These are phyloP conservation scores for Rhysida immarginata DNA, from an alignment of 1,140 invertebrate species.

Conservation along the genomic window DNA sequence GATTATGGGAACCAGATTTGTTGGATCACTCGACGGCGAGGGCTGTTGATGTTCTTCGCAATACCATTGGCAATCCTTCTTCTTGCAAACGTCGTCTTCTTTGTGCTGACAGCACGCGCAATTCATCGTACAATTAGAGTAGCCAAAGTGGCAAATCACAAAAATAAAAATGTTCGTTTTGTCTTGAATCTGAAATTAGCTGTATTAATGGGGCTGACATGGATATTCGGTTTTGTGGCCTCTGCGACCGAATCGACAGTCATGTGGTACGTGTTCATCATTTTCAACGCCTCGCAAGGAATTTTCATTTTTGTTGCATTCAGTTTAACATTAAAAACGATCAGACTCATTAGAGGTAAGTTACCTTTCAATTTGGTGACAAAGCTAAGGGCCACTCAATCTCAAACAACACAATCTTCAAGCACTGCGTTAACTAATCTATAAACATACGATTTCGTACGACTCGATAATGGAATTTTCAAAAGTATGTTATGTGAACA, in stretches of 20 bases:
- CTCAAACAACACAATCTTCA: too few species aligned
- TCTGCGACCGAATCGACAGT: too few species aligned
- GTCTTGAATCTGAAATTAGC: constrained; percentile 35
- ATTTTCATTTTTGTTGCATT: constrained; percentile 43
- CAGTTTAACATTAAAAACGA: constrained; percentile 28
- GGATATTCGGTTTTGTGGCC: too few species aligned
- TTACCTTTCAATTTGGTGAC: background rate
- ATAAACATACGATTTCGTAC: too few species aligned
- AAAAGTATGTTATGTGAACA: too few species aligned
- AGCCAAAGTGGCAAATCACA: constrained; percentile 12
- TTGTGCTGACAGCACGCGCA: constrained; percentile 30
- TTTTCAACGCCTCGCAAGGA: constrained; percentile 27
- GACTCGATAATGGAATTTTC: too few species aligned
- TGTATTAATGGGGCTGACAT: constrained; percentile 33
- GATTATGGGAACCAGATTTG: constrained; percentile 24
- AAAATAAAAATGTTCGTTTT: constrained; percentile 22
- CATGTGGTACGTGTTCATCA: constrained; percentile 26
- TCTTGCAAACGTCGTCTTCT: constrained; percentile 28
- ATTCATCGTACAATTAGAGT: constrained; percentile 31
- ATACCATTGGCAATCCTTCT: constrained; percentile 29
- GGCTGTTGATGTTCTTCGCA: constrained; percentile 29
- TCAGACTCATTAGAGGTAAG: background rate
- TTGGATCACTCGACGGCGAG: constrained; percentile 24
- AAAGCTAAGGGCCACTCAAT: background rate
- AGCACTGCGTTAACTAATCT: too few species aligned